Evolutionary conservation across 2,888 invertebrate species (phyloP), one percentile per base, ranked within the genome.

Genomic region (Rhamphomyia laevipes): DNA sequence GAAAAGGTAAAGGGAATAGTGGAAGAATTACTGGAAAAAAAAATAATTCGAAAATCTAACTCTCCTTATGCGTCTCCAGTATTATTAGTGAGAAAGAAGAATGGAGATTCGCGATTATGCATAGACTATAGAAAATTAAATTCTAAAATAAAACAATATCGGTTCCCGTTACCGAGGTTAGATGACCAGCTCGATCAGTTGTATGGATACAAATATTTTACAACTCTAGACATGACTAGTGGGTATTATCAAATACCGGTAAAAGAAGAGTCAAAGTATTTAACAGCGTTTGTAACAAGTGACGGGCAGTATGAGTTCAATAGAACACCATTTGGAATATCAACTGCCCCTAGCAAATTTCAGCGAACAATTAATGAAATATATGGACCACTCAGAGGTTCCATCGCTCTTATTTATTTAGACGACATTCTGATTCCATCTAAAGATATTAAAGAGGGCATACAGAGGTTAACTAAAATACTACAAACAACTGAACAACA

Each of bases 241-340:
- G 65, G 63, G 4, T 49, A 52, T 5, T 47, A 50, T 17, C 47
- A 43, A 44, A 23, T 50, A 16, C 40, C 40, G 1, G 2, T 58
- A 58, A 54, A 53, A 53, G 41, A 64, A 61, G 43, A 59, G 1
- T 60, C 60, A 21, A 55, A 57, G 9, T 51, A 46, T 2, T 45
- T 37, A 3, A 45, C 45, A 4, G 12, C 45, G 9, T 45, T 45
- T 35, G 45, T 7, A 9, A 45, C 13, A 18, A n/a, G n/a, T n/a
- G n/a, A n/a, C n/a, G 62, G 63, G 2, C 53, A 61, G 3, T 66
- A 54, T 37, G 58, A 64, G 51, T 64, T 57, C 44, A 33, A 51
- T 1, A 17, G 54, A 1, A 59, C 65, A 59, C 61, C 63, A 1
- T 69, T 65, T 48, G 65, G 64, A 1, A 52, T 64, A 3, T 33